Conservation (phyloP, 2,113 vertebrate species). For the Dipodomys merriami region DNA sequence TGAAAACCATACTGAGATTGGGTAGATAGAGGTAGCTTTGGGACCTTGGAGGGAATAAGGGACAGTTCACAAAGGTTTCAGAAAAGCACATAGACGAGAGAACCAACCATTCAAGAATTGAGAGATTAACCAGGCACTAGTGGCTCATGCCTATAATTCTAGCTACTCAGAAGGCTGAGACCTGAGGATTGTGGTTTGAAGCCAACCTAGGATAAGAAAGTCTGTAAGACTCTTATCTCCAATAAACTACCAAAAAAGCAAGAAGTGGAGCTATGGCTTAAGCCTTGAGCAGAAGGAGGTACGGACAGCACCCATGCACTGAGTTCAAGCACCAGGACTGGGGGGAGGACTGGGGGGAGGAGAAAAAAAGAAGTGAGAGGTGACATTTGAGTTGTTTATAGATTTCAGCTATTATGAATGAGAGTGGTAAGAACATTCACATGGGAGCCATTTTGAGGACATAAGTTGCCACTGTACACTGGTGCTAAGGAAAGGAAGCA, state of each 20-base stretch:
- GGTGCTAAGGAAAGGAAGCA: neutral
- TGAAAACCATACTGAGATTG: neutral
- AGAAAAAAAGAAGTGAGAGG: slow-evolving; percentile 44
- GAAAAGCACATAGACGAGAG: slow-evolving; percentile 10
- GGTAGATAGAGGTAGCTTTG: slow-evolving; percentile 5
- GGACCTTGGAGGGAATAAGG: neutral
- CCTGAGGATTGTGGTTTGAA: no score
- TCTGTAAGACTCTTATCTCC: no score
- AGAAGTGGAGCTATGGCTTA: no score
- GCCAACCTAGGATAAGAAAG: no score
- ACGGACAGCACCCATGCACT: no score
- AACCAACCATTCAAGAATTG: neutral
- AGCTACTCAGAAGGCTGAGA: no score
- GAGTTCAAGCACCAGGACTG: no score
- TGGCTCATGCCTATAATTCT: no score
- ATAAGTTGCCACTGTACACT: neutral
- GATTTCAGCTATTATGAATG: slow-evolving; percentile 19
- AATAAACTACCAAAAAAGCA: no score
- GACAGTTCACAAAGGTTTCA: slow-evolving; percentile 11
- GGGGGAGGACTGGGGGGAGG: neutral
- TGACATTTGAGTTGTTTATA: slow-evolving; percentile 14
- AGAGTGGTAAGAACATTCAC: slow-evolving; percentile 10
- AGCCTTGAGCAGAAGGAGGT: no score
- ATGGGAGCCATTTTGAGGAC: neutral
- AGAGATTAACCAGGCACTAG: no score